Evolutionary conservation across 2,797 vertebrate species (phyloP), one percentile per base, ranked within the genome.

Genomic region (Poeciliopsis presidionis): DNA sequence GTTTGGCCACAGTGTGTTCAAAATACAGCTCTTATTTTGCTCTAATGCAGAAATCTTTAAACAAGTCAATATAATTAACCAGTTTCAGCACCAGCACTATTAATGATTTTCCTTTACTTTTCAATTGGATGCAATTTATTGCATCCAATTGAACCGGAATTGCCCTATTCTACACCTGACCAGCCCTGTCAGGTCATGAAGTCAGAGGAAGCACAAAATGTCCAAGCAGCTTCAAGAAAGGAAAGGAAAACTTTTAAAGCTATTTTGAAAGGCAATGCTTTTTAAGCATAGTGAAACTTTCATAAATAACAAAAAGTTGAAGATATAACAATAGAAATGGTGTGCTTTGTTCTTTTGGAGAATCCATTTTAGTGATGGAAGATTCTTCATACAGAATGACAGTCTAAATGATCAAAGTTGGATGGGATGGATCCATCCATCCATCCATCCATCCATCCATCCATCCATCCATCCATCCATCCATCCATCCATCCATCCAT

Each of bases 31-130:
- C 16, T 51, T 39, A 45, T 36, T 36, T 14, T n/a, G 25, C 39
- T 43, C 39, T n/a, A 43, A 5, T 43, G 4, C 39, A 69, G 11
- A 43, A 80, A 12, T 74, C 49, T 63, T 20, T 63, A 28, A 61
- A 73, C 3, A 75, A 73, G 25, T 67, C 36, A 70, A 69, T 75
- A 79, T 74, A 28, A 81, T 14, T 57, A 61, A 33, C 74, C 73
- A 61, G 18, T 14, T 51, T 41, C 22, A 67, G 5, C 9, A 73
- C 16, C 11, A 49, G 0, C 76, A 25, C 51, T 71, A 33, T 76
- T 18, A 28, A 12, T 72, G 22, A 53, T 25, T 67, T 74, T 43
- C 41, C 45, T 47, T 49, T 11, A 47, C 51, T 49, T 53, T n/a
- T n/a, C n/a, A n/a, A n/a, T n/a, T n/a, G n/a, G n/a, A n/a, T n/a